Percentiles rank a stretch among this genome's conserved stretches.
These are phyloP conservation scores for Scaptomyza caliginosa DNA, from an alignment of 2,888 invertebrate species.

Conservation along the genomic window DNA sequence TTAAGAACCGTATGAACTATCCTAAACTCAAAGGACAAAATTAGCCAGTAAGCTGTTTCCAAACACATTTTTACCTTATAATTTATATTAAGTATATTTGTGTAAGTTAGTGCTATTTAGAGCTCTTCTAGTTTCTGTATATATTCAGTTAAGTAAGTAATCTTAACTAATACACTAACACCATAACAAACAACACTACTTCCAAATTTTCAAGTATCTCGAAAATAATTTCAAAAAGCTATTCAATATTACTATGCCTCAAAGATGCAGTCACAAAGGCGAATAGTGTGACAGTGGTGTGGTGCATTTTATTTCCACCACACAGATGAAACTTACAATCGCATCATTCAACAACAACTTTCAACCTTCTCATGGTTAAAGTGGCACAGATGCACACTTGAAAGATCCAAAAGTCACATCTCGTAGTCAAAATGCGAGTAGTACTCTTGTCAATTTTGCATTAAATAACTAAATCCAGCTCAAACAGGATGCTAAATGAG, in stretches of 20 bases:
- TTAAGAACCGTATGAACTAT: too few species aligned
- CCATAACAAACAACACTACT: constrained; percentile 4
- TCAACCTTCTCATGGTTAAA: constrained; percentile 1
- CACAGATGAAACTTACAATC: constrained; percentile 18
- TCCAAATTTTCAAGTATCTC: constrained; percentile 13
- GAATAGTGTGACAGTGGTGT: constrained; percentile 25
- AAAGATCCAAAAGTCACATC: constrained; percentile 20
- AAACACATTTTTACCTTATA: too few species aligned
- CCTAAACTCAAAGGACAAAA: too few species aligned
- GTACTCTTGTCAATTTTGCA: constrained; percentile 66
- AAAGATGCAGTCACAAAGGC: constrained; percentile 10
- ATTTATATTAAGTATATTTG: too few species aligned
- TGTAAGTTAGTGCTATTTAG: too few species aligned
- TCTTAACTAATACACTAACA: too few species aligned
- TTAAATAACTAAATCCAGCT: constrained; percentile 76
- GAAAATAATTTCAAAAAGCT: constrained; percentile 9
- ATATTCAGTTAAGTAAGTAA: too few species aligned
- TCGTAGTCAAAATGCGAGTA: constrained; percentile 26
- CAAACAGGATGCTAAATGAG: constrained; percentile 49
- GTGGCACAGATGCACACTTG: constrained; percentile 15
- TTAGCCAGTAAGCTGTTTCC: too few species aligned
- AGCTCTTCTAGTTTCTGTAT: too few species aligned
- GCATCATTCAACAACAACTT: background rate
- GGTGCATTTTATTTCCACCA: constrained; percentile 24
- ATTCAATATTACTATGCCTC: constrained; percentile 3